Conservation (phyloP, 2,888 invertebrate species). For the Myathropa florea region DNA sequence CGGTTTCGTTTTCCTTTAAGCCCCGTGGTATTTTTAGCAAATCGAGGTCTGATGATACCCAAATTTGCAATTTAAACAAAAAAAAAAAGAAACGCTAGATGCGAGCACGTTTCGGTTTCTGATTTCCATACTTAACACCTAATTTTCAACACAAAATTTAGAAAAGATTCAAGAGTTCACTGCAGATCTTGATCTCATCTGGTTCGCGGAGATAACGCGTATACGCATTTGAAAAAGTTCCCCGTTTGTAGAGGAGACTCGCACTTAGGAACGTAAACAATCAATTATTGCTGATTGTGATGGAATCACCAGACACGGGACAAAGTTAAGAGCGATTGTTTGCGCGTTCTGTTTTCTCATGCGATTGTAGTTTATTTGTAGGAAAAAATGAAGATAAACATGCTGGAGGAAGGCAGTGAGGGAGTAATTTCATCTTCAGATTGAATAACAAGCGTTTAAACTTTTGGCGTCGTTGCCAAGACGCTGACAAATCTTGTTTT, state of each 20-base stretch:
- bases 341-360: not conserved
- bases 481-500: not conserved
- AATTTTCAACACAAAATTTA: too few relatives aligned
- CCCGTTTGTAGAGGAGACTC: not conserved
- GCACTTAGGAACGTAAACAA: conserved; percentile 2
- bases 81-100: not conserved
- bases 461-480: not conserved
- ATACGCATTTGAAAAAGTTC: not conserved
- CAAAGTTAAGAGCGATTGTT: conserved; percentile 16
- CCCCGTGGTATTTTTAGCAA: conserved; percentile 2
- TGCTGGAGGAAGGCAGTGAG: not conserved
- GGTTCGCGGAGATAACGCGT: not conserved
- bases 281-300: conserved; percentile 28
- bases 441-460: not conserved
- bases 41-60: not conserved
- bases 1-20: not conserved
- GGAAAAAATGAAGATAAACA: too few relatives aligned
- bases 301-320: conserved; percentile 16
- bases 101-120: not conserved
- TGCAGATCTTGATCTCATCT: not conserved
- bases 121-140: not conserved
- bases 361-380: not conserved
- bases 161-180: not conserved
- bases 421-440: not conserved
- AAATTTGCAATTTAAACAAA: not conserved